These are phyloP conservation scores for Caranx ignobilis DNA, from an alignment of 2,113 vertebrate species.

Conservation along the genomic window DNA sequence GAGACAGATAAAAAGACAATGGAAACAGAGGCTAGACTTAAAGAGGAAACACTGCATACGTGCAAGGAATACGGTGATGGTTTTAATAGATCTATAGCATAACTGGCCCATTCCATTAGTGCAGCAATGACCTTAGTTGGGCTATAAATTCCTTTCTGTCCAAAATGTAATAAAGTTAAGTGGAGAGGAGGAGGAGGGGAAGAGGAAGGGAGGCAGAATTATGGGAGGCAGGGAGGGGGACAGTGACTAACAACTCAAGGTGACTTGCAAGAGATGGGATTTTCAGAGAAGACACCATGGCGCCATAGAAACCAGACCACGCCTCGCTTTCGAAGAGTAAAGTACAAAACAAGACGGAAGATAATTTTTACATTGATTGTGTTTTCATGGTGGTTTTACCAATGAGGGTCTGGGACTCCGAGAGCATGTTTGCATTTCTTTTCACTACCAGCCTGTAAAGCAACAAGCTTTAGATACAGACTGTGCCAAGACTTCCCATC, in stretches of 20 bases:
- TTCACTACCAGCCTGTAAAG: not conserved
- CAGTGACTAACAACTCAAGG: constrained; percentile 75
- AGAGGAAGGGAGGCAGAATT: constrained; percentile 44
- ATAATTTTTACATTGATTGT: constrained; percentile 2
- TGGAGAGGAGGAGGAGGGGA: constrained; percentile 76
- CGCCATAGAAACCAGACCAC: constrained; percentile 36
- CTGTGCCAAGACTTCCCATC: not conserved
- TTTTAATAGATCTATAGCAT: constrained; percentile 90
- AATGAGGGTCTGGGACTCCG: not conserved
- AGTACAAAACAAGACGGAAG: constrained; percentile 1
- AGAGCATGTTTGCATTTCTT: not conserved
- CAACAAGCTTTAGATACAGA: not conserved
- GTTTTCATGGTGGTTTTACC: constrained; percentile 1
- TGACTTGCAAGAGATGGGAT: constrained; percentile 71
- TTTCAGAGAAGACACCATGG: constrained; percentile 58
- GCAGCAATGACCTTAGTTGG: constrained; percentile 79
- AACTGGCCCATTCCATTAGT: constrained; percentile 91
- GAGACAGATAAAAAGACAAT: constrained; percentile 17
- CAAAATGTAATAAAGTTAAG: constrained; percentile 88
- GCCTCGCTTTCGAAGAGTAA: not conserved
- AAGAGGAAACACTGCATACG: constrained; percentile 65
- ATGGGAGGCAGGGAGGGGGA: constrained; percentile 50
- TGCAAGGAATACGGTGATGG: constrained; percentile 84
- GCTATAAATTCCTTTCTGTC: constrained; percentile 90
- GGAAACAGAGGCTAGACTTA: constrained; percentile 70